Evolutionary conservation across 2,888 invertebrate genomes (phyloP), one percentile per base, ranked within the genome.

Genomic region (Arge pagana): DNA sequence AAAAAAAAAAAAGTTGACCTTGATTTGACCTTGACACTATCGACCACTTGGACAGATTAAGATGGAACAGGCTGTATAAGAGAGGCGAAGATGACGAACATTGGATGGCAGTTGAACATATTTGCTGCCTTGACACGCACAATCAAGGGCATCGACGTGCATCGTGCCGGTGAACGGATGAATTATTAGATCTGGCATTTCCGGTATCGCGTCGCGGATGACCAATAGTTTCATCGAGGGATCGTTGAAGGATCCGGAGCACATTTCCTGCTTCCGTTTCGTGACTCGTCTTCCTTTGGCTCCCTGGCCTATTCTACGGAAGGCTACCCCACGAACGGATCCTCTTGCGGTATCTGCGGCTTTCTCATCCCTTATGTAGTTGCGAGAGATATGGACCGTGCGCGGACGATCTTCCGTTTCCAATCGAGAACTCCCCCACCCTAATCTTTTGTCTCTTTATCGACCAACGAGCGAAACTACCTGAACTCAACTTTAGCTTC

Each of bases 221-320:
- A 75, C 76, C 76, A 74, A 76, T 74, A 74, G 76, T 74, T 76
- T 76, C 74, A 75, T 75, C 76, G 75, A 75, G 74, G 74, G 72
- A 76, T 76, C 76, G 76, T 76, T 74, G 73, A 76, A 74, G 74
- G 69, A 76, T 77, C 77, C 77, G 77, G 72, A 71, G 68, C 77
- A 77, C 77, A 77, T 78, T 77, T 78, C 77, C 77, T 70, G 70
- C 71, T 77, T 77, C 77, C 77, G 77, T 65, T 65, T 59, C 60
- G 56, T 66, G 71, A 63, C 66, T 66, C 66, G 28, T 33, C 33
- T 33, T 33, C 33, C 33, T 15, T 6, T 13, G n/a, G 7, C 15
- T 5, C 33, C 33, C 33, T 7, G 13, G 7, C 6, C 11, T 33
- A 33, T 33, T 11, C 33, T n/a, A 8, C 33, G 45, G 15, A 8